phyloP scores from a whole-genome alignment of 2,888 invertebrate genomes.

The Latrodectus hesperus region DNA sequence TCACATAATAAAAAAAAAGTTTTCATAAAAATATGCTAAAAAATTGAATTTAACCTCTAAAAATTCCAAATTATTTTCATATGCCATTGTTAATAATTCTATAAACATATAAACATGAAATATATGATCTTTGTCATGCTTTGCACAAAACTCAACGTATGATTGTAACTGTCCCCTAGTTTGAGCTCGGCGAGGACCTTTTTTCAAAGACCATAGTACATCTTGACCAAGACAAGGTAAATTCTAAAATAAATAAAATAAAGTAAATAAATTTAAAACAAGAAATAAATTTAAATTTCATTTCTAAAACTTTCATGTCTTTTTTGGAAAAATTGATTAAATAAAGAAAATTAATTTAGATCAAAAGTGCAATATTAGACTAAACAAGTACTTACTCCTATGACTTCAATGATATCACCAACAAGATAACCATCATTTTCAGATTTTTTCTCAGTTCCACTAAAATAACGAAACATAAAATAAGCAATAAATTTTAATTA shows the following conservation, averaged over 20 bases:
- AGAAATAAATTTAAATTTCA: not conserved
- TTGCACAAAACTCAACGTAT: slow-evolving; percentile 24
- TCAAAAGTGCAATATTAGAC: no score
- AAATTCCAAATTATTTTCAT: slow-evolving; percentile 25
- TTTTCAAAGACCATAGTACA: slow-evolving; percentile 27
- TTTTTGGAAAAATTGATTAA: no score
- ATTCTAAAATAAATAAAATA: slow-evolving; percentile 25
- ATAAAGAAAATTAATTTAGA: no score
- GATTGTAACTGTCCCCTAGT: slow-evolving; percentile 42
- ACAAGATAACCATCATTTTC: not conserved
- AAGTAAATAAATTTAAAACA: not conserved
- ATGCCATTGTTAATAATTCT: slow-evolving; percentile 30
- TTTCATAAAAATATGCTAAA: not conserved
- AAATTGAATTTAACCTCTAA: slow-evolving; percentile 17
- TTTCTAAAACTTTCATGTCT: no score
- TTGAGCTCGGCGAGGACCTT: slow-evolving; percentile 29
- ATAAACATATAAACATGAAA: slow-evolving; percentile 40
- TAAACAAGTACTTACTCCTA: slow-evolving; percentile 19
- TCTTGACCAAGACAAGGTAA: slow-evolving; percentile 48
- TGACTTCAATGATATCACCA: slow-evolving; percentile 28
- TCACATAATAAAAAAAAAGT: not conserved
- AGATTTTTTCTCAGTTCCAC: not conserved
- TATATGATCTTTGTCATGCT: slow-evolving; percentile 16
- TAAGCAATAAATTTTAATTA: not conserved
- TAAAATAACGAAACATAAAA: slow-evolving; percentile 18